Conservation (phyloP, 2,113 vertebrate species). For the Scalopus aquaticus region DNA sequence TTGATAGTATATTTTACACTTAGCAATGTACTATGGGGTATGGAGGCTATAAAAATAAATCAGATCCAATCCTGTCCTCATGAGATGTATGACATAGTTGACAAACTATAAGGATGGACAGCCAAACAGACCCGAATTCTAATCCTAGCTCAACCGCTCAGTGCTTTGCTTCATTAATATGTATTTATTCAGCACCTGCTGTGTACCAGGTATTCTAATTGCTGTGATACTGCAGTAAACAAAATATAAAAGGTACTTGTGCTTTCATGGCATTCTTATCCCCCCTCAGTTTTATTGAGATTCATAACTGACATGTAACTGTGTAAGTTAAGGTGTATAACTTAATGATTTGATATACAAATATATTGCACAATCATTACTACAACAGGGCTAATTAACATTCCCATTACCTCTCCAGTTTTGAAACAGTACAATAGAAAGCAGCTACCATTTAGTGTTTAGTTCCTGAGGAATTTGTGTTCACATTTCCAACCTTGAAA, state of each 20-base stretch:
- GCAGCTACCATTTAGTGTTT: neutral
- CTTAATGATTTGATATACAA: neutral
- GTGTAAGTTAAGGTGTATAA: neutral
- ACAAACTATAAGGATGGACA: neutral
- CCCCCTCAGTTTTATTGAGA: neutral
- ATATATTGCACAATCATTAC: neutral
- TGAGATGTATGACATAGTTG: neutral
- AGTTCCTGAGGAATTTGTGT: slow-evolving; percentile 12
- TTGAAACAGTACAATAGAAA: neutral
- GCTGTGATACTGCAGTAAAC: neutral
- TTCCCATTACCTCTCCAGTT: neutral
- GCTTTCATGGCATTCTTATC: neutral
- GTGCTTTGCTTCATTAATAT: slow-evolving; percentile 4
- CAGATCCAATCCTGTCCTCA: neutral
- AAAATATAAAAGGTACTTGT: neutral
- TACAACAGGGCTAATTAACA: neutral
- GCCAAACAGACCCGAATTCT: neutral
- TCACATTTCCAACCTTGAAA: neutral
- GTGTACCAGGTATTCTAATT: neutral
- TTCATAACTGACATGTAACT: neutral
- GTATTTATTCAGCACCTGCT: neutral
- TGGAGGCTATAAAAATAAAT: neutral
- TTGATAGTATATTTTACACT: neutral
- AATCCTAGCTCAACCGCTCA: neutral
- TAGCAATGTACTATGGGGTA: neutral